phyloP scores from a whole-genome alignment of 2,113 vertebrate species.

The Podarcis raffonei region DNA sequence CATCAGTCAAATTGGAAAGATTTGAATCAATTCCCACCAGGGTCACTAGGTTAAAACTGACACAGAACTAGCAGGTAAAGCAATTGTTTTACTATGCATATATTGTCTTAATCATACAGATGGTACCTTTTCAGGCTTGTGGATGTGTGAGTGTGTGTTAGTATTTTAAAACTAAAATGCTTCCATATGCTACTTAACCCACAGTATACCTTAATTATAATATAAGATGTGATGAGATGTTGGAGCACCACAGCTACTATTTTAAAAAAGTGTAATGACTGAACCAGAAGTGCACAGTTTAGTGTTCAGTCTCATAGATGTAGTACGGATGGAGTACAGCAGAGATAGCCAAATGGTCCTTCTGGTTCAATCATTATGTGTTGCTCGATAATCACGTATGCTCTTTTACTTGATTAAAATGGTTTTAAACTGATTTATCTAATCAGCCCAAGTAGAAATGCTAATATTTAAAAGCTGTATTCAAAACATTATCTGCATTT shows the following conservation, averaged over 20 bases:
- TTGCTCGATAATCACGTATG: background rate
- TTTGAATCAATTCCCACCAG: background rate
- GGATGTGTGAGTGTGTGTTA: background rate
- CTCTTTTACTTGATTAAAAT: background rate
- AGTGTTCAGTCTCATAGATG: background rate
- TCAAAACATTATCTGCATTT: background rate
- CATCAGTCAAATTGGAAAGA: constrained; percentile 16
- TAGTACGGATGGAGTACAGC: background rate
- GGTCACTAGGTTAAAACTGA: constrained; percentile 17
- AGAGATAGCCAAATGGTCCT: background rate
- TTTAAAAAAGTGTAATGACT: background rate
- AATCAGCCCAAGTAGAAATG: background rate
- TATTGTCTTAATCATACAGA: constrained; percentile 11
- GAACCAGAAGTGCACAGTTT: background rate
- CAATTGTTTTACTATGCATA: constrained; percentile 32
- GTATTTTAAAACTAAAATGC: constrained; percentile 40
- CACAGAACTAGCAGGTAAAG: constrained; percentile 11
- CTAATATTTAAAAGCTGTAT: background rate
- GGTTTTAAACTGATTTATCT: background rate
- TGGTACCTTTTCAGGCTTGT: constrained; percentile 9
- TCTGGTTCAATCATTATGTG: background rate
- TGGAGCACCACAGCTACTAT: background rate
- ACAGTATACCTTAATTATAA: constrained; percentile 37
- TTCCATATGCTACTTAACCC: constrained; percentile 42
- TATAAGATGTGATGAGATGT: constrained; percentile 12